Conservation (phyloP, 2,797 vertebrate species). For the Karalla daura region DNA sequence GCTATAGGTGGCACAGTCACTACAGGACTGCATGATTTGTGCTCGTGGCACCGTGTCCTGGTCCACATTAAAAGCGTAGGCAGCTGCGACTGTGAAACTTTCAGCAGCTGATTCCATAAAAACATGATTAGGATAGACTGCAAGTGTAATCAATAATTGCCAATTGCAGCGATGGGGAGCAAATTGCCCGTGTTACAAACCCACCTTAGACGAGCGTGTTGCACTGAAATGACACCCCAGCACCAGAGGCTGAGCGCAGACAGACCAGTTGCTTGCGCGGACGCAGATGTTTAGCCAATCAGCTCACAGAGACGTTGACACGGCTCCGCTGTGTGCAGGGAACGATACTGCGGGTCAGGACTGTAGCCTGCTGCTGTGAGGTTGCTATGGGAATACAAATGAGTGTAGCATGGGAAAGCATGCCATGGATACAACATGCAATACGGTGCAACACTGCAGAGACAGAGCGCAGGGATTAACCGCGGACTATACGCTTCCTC, state of each 20-base stretch:
- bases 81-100: slow-evolving; percentile 11
- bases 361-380: slow-evolving; percentile 43
- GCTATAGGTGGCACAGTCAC: background rate
- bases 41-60: background rate
- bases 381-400: slow-evolving; percentile 66
- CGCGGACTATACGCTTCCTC: background rate
- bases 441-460: slow-evolving; percentile 2
- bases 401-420: slow-evolving; percentile 25
- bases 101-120: slow-evolving; percentile 16
- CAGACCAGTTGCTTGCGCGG: slow-evolving; percentile 8
- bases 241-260: slow-evolving; percentile 9
- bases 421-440: slow-evolving; percentile 20
- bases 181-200: slow-evolving; percentile 3
- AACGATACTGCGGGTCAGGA: slow-evolving; percentile 48
- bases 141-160: slow-evolving; percentile 25
- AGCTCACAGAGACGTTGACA: slow-evolving; percentile 47
- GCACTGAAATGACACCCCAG: slow-evolving; percentile 1
- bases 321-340: slow-evolving; percentile 23
- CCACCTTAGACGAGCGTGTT: background rate
- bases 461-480: background rate
- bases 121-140: slow-evolving; percentile 7
- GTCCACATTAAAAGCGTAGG: too few relatives aligned
- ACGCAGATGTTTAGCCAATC: slow-evolving; percentile 41
- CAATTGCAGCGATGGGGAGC: background rate
- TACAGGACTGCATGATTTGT: background rate